Base-by-base conservation (phyloP, 1,140 invertebrate species). In the Lethrus apterus region DNA sequence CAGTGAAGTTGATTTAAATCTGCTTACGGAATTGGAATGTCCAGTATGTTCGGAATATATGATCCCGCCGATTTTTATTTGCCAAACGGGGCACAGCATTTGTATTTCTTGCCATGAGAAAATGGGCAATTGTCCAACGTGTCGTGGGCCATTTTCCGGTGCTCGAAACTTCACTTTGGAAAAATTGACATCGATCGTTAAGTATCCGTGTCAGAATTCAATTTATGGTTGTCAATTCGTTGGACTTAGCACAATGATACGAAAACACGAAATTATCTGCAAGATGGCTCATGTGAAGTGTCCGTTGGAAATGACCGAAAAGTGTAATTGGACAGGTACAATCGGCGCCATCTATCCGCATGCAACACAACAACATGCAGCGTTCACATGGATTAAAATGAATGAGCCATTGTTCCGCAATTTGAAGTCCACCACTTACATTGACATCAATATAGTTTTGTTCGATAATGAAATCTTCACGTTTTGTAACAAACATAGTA, bases 11-110 rank as follows among this genome's bases (percentile, higher is more conserved):
- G n/a, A n/a, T n/a, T n/a, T n/a, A n/a, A n/a, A n/a, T n/a, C n/a
- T n/a, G n/a, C n/a, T n/a, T n/a, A n/a, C n/a, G n/a, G 48, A 50
- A 36, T 20, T 50, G 17, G 48, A 50, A 20, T 50, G 48, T 15
- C 42, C 48, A 4, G 30, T 50, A 17, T 50, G 48, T 19, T 36
- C 19, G 3, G 36, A 45, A n/a, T 44, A 50, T 24, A 45, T 50
- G 48, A 13, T 45, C 13, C 48, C 48, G 3, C 48, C 48, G 13
- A 50, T 50, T n/a, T 30, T 30, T 3, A 44, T 45, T 31, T 50
- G 48, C 20, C 14, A 14, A 5, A 45, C 36, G 2, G 48, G 48
- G 7, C 48, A 50, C 30, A 36, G 41, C 15, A 30, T 45, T 8
- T 50, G 48, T 15, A 10, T 7, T 2, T 4, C 18, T 13, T 50